Conservation (phyloP, 2,797 vertebrate species). For the Tolypeutes matacus region DNA sequence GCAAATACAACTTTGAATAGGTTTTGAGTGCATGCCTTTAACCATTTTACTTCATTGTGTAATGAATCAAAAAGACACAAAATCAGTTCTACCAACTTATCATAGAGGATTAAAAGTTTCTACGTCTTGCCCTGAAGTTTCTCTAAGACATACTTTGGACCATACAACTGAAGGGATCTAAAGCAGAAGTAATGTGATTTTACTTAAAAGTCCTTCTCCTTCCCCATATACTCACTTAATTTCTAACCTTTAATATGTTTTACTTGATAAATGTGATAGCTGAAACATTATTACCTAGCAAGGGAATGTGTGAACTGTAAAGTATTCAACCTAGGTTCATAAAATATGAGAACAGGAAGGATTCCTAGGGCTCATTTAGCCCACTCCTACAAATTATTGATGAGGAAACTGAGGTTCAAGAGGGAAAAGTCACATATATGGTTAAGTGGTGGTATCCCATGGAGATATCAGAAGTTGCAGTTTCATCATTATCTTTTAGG, state of each 20-base stretch:
- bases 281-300: not conserved
- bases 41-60: not conserved
- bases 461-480: not conserved
- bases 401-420: not conserved
- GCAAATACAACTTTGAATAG: not conserved
- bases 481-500: not conserved
- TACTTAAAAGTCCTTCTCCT: not conserved
- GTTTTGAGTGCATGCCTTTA: not conserved
- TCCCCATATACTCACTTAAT: not conserved
- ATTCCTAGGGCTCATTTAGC: conserved; percentile 2
- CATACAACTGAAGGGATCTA: not conserved
- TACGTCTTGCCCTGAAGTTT: not conserved
- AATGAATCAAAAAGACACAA: conserved; percentile 3
- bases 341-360: not conserved
- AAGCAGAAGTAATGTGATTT: not conserved
- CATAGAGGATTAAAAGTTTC: not conserved
- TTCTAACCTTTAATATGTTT: conserved; percentile 13
- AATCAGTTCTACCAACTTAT: not conserved
- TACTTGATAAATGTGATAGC: not conserved
- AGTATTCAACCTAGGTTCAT: not conserved
- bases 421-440: not conserved
- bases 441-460: not conserved
- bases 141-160: not conserved
- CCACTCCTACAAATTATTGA: not conserved
- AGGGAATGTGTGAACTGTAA: not conserved